These are phyloP conservation scores for Xenopus borealis DNA, from an alignment of 2,113 vertebrate species.

Conservation along the genomic window DNA sequence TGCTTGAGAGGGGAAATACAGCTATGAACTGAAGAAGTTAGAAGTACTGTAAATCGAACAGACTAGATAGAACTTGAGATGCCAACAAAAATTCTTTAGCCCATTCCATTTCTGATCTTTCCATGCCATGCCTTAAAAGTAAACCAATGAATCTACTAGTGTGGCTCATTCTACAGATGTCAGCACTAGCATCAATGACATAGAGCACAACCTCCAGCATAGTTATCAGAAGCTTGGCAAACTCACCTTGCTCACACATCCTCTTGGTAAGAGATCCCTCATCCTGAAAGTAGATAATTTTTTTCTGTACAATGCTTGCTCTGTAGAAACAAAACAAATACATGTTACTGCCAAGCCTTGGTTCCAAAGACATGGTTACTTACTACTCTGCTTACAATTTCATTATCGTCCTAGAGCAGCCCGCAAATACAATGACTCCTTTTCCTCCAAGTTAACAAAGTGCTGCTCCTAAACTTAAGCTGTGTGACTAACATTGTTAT, in stretches of 20 bases:
- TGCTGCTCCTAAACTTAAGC: background rate
- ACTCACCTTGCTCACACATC: slow-evolving; percentile 93
- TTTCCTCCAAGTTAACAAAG: background rate
- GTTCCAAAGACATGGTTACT: background rate
- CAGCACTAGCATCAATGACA: no score
- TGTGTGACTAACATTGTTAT: background rate
- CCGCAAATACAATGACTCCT: background rate
- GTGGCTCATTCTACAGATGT: no score
- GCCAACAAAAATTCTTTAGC: no score
- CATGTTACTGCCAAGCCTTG: background rate
- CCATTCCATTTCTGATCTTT: no score
- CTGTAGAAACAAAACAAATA: slow-evolving; percentile 58
- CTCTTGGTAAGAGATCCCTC: slow-evolving; percentile 91
- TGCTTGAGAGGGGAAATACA: no score
- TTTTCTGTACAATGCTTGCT: slow-evolving; percentile 96
- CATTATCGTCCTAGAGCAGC: background rate
- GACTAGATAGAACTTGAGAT: no score
- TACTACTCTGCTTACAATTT: background rate
- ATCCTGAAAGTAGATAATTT: slow-evolving; percentile 96
- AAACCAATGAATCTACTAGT: no score
- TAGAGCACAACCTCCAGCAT: no score
- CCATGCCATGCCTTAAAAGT: no score
- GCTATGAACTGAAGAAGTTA: no score
- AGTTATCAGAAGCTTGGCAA: no score
- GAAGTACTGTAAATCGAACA: no score